Percentiles rank a stretch among this genome's conserved stretches.
Evolutionary conservation across 2,113 vertebrate genomes (phyloP).

Genomic region (Deroptyus accipitrinus): DNA sequence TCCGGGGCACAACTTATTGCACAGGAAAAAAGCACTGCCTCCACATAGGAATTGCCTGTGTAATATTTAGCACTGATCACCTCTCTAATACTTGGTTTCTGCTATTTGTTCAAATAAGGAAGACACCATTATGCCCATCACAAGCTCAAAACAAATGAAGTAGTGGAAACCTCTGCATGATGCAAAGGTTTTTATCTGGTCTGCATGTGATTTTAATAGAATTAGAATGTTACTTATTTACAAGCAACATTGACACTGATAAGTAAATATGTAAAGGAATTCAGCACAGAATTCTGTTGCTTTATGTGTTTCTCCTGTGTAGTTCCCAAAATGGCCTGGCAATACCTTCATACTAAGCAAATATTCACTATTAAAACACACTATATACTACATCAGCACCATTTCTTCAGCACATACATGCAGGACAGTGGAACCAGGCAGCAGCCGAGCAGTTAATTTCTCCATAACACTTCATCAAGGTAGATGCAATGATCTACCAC

Average conservation of each 20-base stretch:
- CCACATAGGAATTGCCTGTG: neutral
- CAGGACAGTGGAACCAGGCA: neutral
- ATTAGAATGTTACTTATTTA: neutral
- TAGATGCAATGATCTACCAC: neutral
- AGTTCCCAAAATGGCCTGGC: neutral
- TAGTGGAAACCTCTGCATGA: neutral
- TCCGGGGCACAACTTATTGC: neutral
- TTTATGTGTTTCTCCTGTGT: neutral
- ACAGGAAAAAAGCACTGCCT: neutral
- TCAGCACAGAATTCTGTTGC: neutral
- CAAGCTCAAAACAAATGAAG: neutral
- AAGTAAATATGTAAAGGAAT: neutral
- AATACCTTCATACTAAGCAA: neutral
- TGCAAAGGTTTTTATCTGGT: neutral
- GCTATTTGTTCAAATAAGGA: neutral
- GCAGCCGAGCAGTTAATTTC: neutral
- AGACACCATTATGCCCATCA: neutral
- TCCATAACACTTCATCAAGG: neutral
- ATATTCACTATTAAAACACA: neutral
- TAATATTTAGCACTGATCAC: neutral
- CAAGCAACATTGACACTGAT: neutral
- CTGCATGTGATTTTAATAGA: fast-evolving
- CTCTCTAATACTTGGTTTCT: neutral
- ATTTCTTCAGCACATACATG: neutral
- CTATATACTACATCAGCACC: neutral